A percentile compares a stretch with the other conserved stretches of the same genome.
phyloP scores from a whole-genome alignment of 2,888 invertebrate species.

The Hermodice carunculata region DNA sequence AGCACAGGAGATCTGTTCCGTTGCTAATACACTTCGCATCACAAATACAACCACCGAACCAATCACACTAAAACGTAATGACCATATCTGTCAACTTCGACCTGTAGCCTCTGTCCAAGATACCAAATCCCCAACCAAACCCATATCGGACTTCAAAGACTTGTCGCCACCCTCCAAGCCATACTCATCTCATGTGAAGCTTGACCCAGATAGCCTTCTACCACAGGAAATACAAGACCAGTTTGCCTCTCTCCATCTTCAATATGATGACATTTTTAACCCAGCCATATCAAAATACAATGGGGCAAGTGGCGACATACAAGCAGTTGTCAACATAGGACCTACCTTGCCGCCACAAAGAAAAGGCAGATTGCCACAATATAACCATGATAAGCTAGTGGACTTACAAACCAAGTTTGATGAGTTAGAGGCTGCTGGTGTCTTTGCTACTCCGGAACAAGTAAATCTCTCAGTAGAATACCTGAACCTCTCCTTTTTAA shows the following conservation, averaged over 20 bases:
- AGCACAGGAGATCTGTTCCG: background rate
- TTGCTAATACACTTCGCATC: background rate
- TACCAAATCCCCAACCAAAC: background rate
- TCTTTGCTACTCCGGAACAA: background rate
- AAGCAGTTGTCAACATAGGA: conserved; percentile 5
- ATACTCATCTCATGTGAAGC: too few species aligned
- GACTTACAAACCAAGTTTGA: conserved; percentile 5
- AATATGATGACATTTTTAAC: background rate
- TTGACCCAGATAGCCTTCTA: background rate
- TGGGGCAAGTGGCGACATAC: background rate
- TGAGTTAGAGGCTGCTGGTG: background rate
- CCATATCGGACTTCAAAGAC: background rate
- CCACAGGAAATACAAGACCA: background rate
- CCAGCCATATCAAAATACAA: background rate
- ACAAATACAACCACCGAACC: background rate
- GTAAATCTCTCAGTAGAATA: background rate
- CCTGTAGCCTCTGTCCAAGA: too few species aligned
- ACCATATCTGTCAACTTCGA: background rate
- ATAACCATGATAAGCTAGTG: background rate
- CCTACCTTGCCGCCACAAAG: conserved; percentile 4
- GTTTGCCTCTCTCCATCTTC: background rate
- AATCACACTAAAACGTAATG: background rate
- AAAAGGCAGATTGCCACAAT: background rate
- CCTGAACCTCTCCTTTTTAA: background rate
- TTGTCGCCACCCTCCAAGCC: too few species aligned